Conservation (phyloP, 2,888 invertebrate species). For the Campoplex capitator region DNA sequence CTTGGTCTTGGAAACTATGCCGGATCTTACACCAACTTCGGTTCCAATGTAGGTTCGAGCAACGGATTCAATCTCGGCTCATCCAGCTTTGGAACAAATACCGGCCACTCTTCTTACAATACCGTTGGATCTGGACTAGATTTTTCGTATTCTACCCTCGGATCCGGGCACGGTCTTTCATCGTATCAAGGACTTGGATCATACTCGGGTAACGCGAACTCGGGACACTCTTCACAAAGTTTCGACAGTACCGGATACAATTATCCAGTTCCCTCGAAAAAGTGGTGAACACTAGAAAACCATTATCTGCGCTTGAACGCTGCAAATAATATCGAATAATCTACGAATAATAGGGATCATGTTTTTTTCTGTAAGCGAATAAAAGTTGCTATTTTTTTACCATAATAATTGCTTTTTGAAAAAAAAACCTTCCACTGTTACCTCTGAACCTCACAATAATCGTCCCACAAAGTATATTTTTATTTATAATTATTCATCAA, state of each 20-base stretch:
- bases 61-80: conserved; percentile 59
- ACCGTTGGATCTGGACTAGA: conserved; percentile 50
- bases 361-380: conserved; percentile 49
- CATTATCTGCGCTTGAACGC: conserved; percentile 13
- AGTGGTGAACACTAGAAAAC: conserved; percentile 65
- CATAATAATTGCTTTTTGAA: neutral
- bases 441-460: neutral
- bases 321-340: conserved; percentile 34
- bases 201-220: conserved; percentile 10
- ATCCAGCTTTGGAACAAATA: conserved; percentile 33
- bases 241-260: conserved; percentile 54
- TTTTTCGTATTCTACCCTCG: conserved; percentile 18
- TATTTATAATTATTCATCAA: neutral
- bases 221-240: conserved; percentile 33
- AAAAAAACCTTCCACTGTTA: neutral
- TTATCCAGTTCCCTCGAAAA: conserved; percentile 65
- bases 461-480: neutral
- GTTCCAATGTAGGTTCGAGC: conserved; percentile 25
- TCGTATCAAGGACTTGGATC: conserved; percentile 34
- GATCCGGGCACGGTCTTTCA: conserved; percentile 33
- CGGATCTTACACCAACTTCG: conserved; percentile 41
- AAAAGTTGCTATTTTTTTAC: conserved; percentile 70
- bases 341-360: conserved; percentile 17
- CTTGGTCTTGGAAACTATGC: conserved; percentile 55
- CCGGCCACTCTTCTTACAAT: conserved; percentile 41